phyloP scores from a whole-genome alignment of 2,113 vertebrate species.

The Corvus moneduloides region DNA sequence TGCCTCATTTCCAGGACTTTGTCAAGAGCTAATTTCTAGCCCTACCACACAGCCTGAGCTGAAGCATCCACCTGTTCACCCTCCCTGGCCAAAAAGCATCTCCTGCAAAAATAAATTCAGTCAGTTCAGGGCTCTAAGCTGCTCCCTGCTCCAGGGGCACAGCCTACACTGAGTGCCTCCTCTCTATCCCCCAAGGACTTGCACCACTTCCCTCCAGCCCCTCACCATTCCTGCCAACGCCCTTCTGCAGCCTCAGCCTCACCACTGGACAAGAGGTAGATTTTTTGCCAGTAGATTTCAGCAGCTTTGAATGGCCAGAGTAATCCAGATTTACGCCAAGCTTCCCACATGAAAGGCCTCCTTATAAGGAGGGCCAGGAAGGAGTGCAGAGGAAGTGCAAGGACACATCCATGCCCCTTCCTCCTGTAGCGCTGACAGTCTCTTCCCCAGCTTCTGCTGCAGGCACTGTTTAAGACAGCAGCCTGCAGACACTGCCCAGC shows the following conservation, averaged over 20 bases:
- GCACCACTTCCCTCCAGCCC: neutral
- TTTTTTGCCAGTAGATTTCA: neutral
- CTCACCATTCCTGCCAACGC: accelerated
- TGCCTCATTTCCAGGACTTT: neutral
- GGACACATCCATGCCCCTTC: neutral
- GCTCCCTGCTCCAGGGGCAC: accelerated
- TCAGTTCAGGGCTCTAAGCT: neutral
- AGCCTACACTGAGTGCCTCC: neutral
- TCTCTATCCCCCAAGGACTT: neutral
- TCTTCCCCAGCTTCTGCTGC: neutral
- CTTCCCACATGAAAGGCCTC: neutral
- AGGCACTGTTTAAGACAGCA: neutral
- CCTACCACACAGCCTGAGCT: neutral
- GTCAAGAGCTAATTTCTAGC: neutral
- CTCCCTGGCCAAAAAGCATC: neutral
- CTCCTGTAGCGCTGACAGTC: neutral
- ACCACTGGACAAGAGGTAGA: neutral
- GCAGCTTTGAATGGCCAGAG: neutral
- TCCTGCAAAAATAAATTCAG: neutral
- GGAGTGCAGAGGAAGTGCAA: neutral
- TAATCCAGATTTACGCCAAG: neutral
- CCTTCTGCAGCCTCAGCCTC: neutral
- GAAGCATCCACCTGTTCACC: neutral
- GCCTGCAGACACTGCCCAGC: neutral
- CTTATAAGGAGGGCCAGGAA: neutral